phyloP scores from a whole-genome alignment of 2,888 invertebrate genomes.

The Alviniconcha strummeri region DNA sequence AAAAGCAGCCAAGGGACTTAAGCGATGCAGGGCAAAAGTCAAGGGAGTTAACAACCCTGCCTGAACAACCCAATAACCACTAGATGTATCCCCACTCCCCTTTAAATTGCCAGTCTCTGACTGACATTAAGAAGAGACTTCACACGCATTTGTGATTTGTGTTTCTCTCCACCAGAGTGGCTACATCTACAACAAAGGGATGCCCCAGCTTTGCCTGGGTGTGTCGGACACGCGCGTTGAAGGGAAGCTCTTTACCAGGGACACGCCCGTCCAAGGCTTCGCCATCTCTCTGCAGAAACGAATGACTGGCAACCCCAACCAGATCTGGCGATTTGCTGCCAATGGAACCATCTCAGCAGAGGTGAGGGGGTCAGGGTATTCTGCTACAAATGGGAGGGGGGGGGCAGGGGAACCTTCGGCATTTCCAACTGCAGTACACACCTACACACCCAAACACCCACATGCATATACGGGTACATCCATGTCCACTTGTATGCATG shows the following conservation, averaged over 20 bases:
- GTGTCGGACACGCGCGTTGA: constrained; percentile 59
- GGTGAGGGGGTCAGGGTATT: constrained; percentile 42
- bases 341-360: constrained; percentile 66
- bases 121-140: too few species aligned
- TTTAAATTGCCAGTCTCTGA: too few species aligned
- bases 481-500: not conserved
- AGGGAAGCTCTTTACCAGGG: constrained; percentile 45
- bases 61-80: too few species aligned
- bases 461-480: not conserved
- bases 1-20: too few species aligned
- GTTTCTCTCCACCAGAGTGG: constrained; percentile 55
- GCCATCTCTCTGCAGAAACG: constrained; percentile 66
- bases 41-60: too few species aligned
- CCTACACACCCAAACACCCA: not conserved
- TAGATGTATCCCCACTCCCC: too few species aligned
- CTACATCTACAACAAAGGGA: constrained; percentile 65
- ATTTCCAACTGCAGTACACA: too few species aligned
- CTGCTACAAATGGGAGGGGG: not conserved
- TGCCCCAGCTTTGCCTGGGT: constrained; percentile 67
- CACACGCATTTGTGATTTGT: too few species aligned
- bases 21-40: too few species aligned
- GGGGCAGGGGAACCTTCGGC: not conserved
- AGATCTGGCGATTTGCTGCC: constrained; percentile 68
- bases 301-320: constrained; percentile 57
- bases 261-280: constrained; percentile 57